Base-by-base conservation (phyloP, 2,888 invertebrate genomes). In the Calliscelio sp. region DNA sequence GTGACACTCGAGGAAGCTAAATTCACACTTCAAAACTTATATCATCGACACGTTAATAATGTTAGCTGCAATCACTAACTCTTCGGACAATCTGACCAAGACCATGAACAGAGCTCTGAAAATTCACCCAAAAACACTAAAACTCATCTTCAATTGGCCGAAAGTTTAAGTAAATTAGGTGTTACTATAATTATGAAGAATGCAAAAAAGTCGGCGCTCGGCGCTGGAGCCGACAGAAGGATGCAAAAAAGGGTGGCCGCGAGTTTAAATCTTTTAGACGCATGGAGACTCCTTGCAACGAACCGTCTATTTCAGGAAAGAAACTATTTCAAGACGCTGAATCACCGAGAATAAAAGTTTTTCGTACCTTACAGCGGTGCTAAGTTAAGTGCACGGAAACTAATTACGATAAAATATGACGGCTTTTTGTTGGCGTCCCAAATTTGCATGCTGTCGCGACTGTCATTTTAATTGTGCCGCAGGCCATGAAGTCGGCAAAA, bases 251-350 rank as follows among this genome's bases (percentile, higher is more conserved):
- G 55, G 49, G 41, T 57, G 55, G 41, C 28, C 49, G 25, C 28
- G 71, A 68, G 71, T 55, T 71, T 82, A 86, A 86, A 86, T 84
- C 84, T 84, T 83, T 75, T 59, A 73, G 74, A 78, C 80, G 82
- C 80, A 73, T 81, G 82, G 74, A 81, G 80, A 32, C 78, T 84
- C 73, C 83, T 85, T 85, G 79, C 79, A 79, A 77, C 85, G 81
- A 80, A 71, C 83, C 75, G 53, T 82, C 84, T 86, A 86, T 86
- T 86, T 84, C 73, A 74, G 57, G 86, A 80, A 74, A 59, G 44
- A 8, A 57, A 70, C 84, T 86, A 86, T 84, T 86, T 82, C 82
- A 46, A 68, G 82, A 81, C 74, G 65, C 57, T 71, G 82, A 74
- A 68, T 77, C 84, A 82, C 20, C 70, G 73, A 74, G 77, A 63